Evolutionary conservation across 2,888 invertebrate species (phyloP), one percentile per base, ranked within the genome.

Genomic region (Pantelozetes paolii): DNA sequence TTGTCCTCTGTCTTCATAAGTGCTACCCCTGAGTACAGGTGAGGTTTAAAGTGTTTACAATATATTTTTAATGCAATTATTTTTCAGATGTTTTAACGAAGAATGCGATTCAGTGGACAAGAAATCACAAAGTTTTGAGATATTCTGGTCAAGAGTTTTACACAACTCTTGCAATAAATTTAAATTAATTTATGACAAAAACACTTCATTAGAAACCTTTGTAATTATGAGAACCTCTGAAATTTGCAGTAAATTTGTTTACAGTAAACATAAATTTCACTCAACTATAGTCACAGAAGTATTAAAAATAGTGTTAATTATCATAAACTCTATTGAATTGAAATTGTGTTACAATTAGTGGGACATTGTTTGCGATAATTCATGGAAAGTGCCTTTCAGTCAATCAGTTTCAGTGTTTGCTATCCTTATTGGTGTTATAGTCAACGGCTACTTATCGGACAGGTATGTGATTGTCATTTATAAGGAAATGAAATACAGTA

Each of bases 201-300:
- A 48, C 18, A 48, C 15, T 48, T n/a, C n/a, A n/a, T n/a, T n/a
- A n/a, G n/a, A 36, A 36, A 36, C 5, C 11, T 36, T 5, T 36
- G 5, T 11, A 36, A 36, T 8, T 8, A 36, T 36, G 11, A 8
- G 5, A 48, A 48, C 5, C 20, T 48, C 20, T 11, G n/a, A 13
- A 57, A 57, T 6, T 20, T 72, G 72, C 64, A 42, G 40, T 67
- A 11, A 67, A 9, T 67, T 6, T 64, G 73, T 73, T n/a, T 73
- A 32, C 28, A 36, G 62, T 64, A 30, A 32, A 30, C 18, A 48
- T 28, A 15, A 67, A n/a, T 73, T 73, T 69, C 28, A 73, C 15
- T 50, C 40, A 32, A 73, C 73, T 48, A 20, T 73, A 20, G 73
- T 73, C 1, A 73, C 73, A 6, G 73, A 73, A 30, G 72, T 72